Evolutionary conservation across 2,888 invertebrate species (phyloP), one percentile per base, ranked within the genome.

Genomic region (Serripes groenlandicus): DNA sequence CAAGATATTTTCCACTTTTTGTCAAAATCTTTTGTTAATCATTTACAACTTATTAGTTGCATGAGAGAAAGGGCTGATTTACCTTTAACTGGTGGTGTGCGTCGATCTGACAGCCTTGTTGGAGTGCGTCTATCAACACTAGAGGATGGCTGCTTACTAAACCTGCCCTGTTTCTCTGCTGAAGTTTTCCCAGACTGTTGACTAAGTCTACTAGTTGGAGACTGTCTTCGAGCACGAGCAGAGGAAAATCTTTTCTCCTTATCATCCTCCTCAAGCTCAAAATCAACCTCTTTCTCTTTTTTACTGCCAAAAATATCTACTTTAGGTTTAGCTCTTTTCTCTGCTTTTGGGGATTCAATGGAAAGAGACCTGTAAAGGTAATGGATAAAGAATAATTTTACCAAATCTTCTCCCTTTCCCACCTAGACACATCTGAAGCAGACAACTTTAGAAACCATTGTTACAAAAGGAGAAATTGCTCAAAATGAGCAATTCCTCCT

Each of bases 281-380:
- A 80, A 37, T 83, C 83, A 3, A 86, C 85, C 35, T 81, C 79
- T 56, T 81, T 85, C 23, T 82, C 86, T 52, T 82, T 78, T 62
- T 83, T 83, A 60, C 77, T 81, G 3, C 88, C 88, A 82, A 90
- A 90, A 54, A 90, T 86, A 35, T 90, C 90, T 23, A 88, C 88
- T 52, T 87, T 90, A 18, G 86, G 85, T 70, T 85, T 85, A 30
- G 86, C 68, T 26, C 87, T 42, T 23, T 79, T 75, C 26, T 79
- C 78, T 4, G 68, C 62, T 32, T 73, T 68, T 5, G 84, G 82
- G 34, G 85, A 83, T 52, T 86, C 79, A 26, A 82, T 62, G 35
- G 81, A 77, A 1, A 86, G 76, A 62, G 83, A 80, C 64, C 85
- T 89, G 30, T 30, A 73, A 70, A 9, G 42, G 3, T 7, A n/a